A percentile compares a stretch with the other conserved stretches of the same genome.
phyloP scores from a whole-genome alignment of 2,888 invertebrate genomes.

The Smittia aterrima region DNA sequence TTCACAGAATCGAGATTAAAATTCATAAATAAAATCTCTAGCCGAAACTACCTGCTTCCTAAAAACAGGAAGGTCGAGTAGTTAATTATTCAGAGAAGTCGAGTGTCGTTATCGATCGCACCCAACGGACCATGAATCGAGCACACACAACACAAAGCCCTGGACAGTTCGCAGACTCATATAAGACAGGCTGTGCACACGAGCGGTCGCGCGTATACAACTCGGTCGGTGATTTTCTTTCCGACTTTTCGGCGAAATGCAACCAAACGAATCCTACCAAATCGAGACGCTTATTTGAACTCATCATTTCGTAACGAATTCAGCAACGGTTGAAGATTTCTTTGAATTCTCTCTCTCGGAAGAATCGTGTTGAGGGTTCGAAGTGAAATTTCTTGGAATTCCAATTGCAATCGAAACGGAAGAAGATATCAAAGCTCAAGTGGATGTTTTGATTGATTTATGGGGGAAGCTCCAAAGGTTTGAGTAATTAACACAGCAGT shows the following conservation, averaged over 20 bases:
- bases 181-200: slow-evolving; percentile 50
- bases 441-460: not conserved
- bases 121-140: not conserved
- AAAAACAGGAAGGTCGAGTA: not conserved
- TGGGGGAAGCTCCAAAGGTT: not conserved
- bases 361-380: not conserved
- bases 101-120: not conserved
- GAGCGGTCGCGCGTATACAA: slow-evolving; percentile 53
- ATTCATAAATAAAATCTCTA: slow-evolving; percentile 18
- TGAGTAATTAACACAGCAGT: slow-evolving; percentile 18
- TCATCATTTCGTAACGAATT: slow-evolving; percentile 33
- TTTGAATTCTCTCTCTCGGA: not conserved
- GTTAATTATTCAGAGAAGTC: not conserved
- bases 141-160: not conserved
- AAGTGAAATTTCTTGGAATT: not conserved
- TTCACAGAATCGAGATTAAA: slow-evolving; percentile 14
- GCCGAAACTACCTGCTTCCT: slow-evolving; percentile 22
- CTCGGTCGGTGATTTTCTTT: slow-evolving; percentile 42
- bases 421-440: slow-evolving; percentile 33
- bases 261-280: slow-evolving; percentile 38
- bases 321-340: not conserved
- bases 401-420: slow-evolving; percentile 15
- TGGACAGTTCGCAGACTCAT: slow-evolving; percentile 46
- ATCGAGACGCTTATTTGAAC: slow-evolving; percentile 28
- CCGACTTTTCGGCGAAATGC: slow-evolving; percentile 35